phyloP scores from a whole-genome alignment of 2,888 invertebrate genomes.

The Papilio gigon region DNA sequence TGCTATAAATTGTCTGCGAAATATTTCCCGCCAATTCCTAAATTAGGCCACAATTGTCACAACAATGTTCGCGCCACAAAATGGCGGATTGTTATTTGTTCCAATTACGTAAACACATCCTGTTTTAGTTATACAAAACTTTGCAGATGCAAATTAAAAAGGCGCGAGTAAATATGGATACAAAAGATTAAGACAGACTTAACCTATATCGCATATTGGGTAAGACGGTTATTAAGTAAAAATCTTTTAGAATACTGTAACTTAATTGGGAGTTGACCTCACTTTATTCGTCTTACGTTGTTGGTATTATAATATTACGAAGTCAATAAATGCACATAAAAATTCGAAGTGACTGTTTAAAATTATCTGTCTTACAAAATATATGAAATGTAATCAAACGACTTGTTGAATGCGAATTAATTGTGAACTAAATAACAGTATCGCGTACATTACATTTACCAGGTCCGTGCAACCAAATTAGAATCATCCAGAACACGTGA shows the following conservation, averaged over 20 bases:
- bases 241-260: too few relatives aligned
- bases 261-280: too few relatives aligned
- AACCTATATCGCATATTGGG: neutral
- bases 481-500: conserved; percentile 34
- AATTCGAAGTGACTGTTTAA: neutral
- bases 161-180: neutral
- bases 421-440: conserved; percentile 49
- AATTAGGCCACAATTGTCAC: conserved; percentile 52
- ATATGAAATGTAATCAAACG: too few relatives aligned
- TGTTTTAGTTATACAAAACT: conserved; percentile 1
- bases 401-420: conserved; percentile 50
- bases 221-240: too few relatives aligned
- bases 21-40: conserved; percentile 48
- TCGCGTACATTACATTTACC: conserved; percentile 36
- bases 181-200: neutral
- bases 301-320: neutral
- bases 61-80: conserved; percentile 54
- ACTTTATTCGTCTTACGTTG: neutral
- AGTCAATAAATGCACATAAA: neutral
- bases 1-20: conserved; percentile 28
- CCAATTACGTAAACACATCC: conserved; percentile 23
- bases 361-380: too few relatives aligned
- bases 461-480: conserved; percentile 38
- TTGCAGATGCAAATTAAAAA: neutral
- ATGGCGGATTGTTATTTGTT: conserved; percentile 47